These are phyloP conservation scores for Platichthys flesus DNA, from an alignment of 2,113 vertebrate genomes.

Conservation along the genomic window DNA sequence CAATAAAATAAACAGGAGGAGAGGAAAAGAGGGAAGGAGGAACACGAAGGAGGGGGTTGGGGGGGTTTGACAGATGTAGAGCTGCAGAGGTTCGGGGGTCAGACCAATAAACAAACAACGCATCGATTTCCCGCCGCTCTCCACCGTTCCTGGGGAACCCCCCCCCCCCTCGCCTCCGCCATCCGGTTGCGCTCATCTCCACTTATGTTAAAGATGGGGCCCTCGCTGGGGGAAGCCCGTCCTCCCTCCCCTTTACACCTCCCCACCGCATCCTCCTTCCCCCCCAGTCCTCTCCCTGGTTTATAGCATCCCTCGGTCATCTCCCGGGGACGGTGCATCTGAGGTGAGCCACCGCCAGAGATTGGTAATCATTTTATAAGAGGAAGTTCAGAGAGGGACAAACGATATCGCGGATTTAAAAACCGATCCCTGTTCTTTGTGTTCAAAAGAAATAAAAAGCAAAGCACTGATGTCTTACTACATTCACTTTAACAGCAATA, in stretches of 20 bases:
- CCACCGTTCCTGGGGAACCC: constrained; percentile 50
- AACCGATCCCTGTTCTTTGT: constrained; percentile 28
- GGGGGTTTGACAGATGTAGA: constrained; percentile 39
- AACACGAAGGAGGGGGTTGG: neutral
- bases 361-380: constrained; percentile 67
- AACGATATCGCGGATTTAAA: constrained; percentile 6
- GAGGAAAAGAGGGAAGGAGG: neutral
- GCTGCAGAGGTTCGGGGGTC: constrained; percentile 59
- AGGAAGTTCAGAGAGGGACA: constrained; percentile 45
- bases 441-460: constrained; percentile 34
- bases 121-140: constrained; percentile 71
- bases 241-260: neutral
- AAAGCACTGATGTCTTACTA: neutral
- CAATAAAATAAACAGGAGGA: neutral
- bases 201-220: constrained; percentile 65
- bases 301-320: constrained; percentile 53
- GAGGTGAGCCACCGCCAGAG: constrained; percentile 62
- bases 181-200: constrained; percentile 57
- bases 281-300: constrained; percentile 14
- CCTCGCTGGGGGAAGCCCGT: constrained; percentile 32
- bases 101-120: constrained; percentile 74
- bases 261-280: neutral
- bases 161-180: constrained; percentile 47
- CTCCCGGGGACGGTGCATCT: constrained; percentile 57
- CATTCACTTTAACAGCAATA: too few species aligned